A percentile compares a stretch with the other conserved stretches of the same genome.
These are phyloP conservation scores for Stenolophus ochropezus DNA, from an alignment of 2,888 invertebrate species.

Conservation along the genomic window DNA sequence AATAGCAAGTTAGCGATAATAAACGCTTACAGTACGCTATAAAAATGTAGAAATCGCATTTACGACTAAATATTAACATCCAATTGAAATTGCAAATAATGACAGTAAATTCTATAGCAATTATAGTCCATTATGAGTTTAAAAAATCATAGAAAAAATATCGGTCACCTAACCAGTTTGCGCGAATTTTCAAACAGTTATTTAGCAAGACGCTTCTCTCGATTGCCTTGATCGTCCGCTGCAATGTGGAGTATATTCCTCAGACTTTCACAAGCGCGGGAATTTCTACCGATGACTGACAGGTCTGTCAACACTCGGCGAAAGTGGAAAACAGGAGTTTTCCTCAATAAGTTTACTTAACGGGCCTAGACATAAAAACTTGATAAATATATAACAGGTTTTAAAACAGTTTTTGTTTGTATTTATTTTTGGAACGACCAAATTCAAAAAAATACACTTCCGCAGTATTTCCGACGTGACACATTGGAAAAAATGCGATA, in stretches of 20 bases:
- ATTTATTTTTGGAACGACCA: background rate
- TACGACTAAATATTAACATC: background rate
- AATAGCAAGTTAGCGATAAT: background rate
- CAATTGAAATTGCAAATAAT: conserved; percentile 11
- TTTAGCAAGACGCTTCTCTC: background rate
- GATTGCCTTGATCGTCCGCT: background rate
- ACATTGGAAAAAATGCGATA: too few species aligned
- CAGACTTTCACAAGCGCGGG: background rate
- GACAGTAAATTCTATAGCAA: background rate
- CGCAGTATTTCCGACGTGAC: background rate
- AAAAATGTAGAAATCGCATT: conserved; percentile 30
- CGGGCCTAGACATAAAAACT: background rate
- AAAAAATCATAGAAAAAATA: conserved; percentile 21
- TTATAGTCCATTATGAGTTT: background rate
- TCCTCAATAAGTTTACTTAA: background rate
- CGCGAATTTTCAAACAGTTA: conserved; percentile 22
- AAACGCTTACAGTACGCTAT: background rate
- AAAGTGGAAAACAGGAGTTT: background rate
- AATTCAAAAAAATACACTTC: background rate
- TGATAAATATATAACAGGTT: background rate
- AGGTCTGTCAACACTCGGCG: background rate
- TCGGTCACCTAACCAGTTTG: conserved; percentile 29
- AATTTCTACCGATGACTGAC: background rate
- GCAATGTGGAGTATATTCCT: background rate
- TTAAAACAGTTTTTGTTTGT: background rate